Conservation (phyloP, 2,113 vertebrate genomes). For the Gopherus evgoodei region DNA sequence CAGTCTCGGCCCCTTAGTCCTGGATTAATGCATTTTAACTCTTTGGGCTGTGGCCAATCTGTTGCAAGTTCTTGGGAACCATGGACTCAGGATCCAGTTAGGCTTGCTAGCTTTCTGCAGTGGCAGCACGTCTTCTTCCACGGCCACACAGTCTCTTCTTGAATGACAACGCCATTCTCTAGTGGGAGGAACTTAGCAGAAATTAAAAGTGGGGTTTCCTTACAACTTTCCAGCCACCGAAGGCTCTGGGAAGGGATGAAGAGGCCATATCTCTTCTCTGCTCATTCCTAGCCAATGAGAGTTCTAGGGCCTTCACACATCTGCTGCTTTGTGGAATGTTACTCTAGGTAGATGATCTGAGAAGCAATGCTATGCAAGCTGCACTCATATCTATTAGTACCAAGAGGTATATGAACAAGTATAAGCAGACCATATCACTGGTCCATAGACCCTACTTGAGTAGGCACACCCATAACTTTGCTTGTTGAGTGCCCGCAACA, state of each 20-base stretch:
- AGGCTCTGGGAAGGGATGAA: neutral
- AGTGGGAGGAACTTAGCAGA: neutral
- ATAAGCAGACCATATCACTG: neutral
- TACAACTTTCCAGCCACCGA: neutral
- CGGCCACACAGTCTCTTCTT: too few species aligned
- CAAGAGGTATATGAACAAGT: neutral
- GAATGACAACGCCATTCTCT: neutral
- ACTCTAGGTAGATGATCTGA: neutral
- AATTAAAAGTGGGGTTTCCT: neutral
- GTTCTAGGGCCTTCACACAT: neutral
- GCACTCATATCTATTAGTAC: neutral
- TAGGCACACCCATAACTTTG: neutral
- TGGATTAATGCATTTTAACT: neutral
- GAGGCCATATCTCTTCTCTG: neutral
- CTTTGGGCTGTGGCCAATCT: neutral
- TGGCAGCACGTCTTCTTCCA: neutral
- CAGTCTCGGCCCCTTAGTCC: neutral
- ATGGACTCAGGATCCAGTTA: accelerated
- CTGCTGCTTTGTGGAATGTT: neutral
- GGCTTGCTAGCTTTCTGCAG: neutral
- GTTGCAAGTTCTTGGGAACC: neutral
- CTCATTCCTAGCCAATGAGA: neutral
- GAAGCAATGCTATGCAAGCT: neutral
- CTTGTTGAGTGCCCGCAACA: neutral
- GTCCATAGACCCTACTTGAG: neutral